phyloP scores from a whole-genome alignment of 64 coral and sea anemone genomes.

The Stylophora pistillata region DNA sequence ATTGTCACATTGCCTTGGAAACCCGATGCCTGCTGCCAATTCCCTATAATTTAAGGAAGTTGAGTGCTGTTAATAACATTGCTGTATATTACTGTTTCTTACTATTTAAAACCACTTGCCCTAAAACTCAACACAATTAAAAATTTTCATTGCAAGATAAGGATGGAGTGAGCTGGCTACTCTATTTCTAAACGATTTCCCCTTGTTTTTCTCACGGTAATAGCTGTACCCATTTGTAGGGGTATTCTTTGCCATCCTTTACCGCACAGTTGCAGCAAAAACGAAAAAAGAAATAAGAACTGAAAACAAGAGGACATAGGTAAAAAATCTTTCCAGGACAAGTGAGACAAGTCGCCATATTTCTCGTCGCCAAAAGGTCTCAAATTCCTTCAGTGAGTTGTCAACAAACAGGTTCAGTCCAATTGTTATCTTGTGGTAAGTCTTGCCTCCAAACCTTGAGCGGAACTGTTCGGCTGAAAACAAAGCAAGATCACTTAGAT shows the following conservation, averaged over 20 bases:
- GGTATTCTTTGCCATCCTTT: background rate
- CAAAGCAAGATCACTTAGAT: background rate
- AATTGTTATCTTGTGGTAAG: slow-evolving; percentile 66
- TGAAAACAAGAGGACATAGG: slow-evolving; percentile 45
- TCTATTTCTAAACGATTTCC: too few species aligned
- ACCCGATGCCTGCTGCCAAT: too few species aligned
- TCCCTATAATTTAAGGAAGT: too few species aligned
- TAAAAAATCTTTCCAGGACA: slow-evolving; percentile 58
- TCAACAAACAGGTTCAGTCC: slow-evolving; percentile 66
- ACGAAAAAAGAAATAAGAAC: slow-evolving; percentile 57
- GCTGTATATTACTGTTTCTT: too few species aligned
- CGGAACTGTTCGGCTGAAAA: slow-evolving; percentile 62
- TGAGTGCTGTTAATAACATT: too few species aligned
- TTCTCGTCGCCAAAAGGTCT: slow-evolving; percentile 63
- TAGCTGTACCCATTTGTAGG: too few species aligned
- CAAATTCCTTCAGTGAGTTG: slow-evolving; percentile 63
- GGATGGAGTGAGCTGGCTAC: too few species aligned
- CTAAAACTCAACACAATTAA: too few species aligned
- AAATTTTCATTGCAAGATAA: too few species aligned
- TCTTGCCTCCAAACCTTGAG: slow-evolving; percentile 68
- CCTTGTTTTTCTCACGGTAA: too few species aligned
- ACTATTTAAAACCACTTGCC: too few species aligned
- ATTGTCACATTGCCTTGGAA: too few species aligned
- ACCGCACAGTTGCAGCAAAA: slow-evolving; percentile 30
- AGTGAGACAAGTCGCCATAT: slow-evolving; percentile 66